These are phyloP conservation scores for Acanthiza pusilla DNA, from an alignment of 2,797 vertebrate genomes.

Conservation along the genomic window DNA sequence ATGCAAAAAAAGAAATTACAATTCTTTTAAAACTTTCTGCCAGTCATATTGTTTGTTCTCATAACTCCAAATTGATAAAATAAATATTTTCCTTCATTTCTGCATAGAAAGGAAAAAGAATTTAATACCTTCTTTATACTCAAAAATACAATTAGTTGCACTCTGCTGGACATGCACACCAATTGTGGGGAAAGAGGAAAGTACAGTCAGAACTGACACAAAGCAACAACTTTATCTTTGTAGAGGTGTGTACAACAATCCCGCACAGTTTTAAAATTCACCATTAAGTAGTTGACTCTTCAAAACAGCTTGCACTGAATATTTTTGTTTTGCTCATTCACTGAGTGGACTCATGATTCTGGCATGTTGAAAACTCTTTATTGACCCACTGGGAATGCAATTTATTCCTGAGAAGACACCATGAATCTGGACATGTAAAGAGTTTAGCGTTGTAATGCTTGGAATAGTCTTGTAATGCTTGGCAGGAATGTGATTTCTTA, in stretches of 20 bases:
- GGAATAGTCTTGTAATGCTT: neutral
- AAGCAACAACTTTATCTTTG: neutral
- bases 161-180: neutral
- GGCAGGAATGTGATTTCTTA: neutral
- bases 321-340: neutral
- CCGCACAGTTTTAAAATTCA: neutral
- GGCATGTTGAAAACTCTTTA: neutral
- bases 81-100: neutral
- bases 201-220: neutral
- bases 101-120: neutral
- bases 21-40: neutral
- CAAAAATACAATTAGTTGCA: neutral
- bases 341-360: neutral
- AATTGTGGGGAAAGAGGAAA: neutral
- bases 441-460: neutral
- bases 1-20: neutral
- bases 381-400: neutral
- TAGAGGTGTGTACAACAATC: neutral
- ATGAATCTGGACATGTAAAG: neutral
- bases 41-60: neutral
- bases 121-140: neutral
- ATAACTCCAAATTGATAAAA: neutral
- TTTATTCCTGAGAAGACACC: neutral
- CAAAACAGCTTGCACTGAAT: neutral
- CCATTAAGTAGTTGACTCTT: neutral